Base-by-base conservation (phyloP, 2,113 vertebrate species). In the Pelecanoides urinatrix region DNA sequence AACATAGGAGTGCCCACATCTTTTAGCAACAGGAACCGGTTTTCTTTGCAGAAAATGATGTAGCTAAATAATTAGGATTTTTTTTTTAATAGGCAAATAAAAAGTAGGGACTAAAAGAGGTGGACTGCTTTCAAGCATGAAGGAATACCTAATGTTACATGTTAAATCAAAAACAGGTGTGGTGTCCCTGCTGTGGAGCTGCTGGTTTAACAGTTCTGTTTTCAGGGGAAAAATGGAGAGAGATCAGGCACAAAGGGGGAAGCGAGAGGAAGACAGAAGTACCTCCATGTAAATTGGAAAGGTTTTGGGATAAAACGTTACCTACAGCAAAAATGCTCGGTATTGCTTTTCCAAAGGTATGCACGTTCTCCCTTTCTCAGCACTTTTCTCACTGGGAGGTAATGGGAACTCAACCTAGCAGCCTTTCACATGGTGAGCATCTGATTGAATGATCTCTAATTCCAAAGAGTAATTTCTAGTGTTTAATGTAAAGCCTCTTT, bases 401-500 rank as follows among this genome's bases (percentile, higher is more conserved):
- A 6, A 45, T 93, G 87, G 90, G 94, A 96, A 87, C 68, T 81
- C 80, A 89, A 14, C 23, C 34, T 27, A 21, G 50, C 21, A 87
- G 84, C 73, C 61, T 87, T 95, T 96, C 87, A 84, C 96, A 94
- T 79, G 76, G 76, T 38, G 34, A 72, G 3, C 40, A 1, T 29
- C 3, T 23, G 87, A 78, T 26, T 50, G 76, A 40, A 30, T 74
- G 87, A 81, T 68, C 92, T 77, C 80, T 86, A 29, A 61, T 90
- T 83, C 71, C 44, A 38, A 52, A 19, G 62, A 50, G 61, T 6
- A 32, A n/a, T 75, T n/a, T 7, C 72, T 68, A 19, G 5, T 36
- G 76, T 56, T 91, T 77, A 87, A 90, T 94, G 90, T 77, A 87
- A 95, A 96, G 80, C 75, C 76, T 70, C 38, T 58, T 67, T 32